phyloP scores from a whole-genome alignment of 2,888 invertebrate species.

The Drosophila mimica region DNA sequence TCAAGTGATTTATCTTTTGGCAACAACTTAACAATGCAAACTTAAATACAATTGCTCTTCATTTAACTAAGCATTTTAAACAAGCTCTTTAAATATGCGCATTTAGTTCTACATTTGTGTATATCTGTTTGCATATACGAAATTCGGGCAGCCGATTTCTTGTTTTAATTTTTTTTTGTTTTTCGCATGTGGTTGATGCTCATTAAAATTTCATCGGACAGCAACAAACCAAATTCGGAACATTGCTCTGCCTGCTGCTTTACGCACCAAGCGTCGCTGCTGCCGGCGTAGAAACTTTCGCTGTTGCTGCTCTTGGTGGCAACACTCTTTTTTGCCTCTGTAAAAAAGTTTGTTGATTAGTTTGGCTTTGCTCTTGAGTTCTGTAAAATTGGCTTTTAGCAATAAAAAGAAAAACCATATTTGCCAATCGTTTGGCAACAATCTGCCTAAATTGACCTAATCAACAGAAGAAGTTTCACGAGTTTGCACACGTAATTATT shows the following conservation, averaged over 20 bases:
- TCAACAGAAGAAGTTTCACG: slow-evolving; percentile 43
- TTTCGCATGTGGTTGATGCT: slow-evolving; percentile 24
- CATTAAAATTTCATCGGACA: slow-evolving; percentile 63
- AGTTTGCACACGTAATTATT: slow-evolving; percentile 50
- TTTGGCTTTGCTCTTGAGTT: slow-evolving; percentile 24
- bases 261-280: slow-evolving; percentile 36
- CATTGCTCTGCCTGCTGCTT: slow-evolving; percentile 50
- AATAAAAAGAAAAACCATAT: slow-evolving; percentile 7
- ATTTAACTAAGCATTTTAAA: neutral
- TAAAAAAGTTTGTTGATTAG: slow-evolving; percentile 50
- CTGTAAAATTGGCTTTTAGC: slow-evolving; percentile 15
- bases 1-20: neutral
- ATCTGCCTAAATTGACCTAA: slow-evolving; percentile 25
- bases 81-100: slow-evolving; percentile 41
- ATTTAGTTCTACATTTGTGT: slow-evolving; percentile 34
- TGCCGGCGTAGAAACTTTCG: slow-evolving; percentile 15
- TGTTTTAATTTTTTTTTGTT: slow-evolving; percentile 16
- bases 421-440: slow-evolving; percentile 4
- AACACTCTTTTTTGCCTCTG: slow-evolving; percentile 8
- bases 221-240: slow-evolving; percentile 14
- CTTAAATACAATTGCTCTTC: neutral
- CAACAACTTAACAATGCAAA: neutral
- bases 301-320: slow-evolving; percentile 1
- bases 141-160: slow-evolving; percentile 27
- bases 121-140: slow-evolving; percentile 12